Evolutionary conservation across 1,140 invertebrate genomes (phyloP).

Genomic region (Saccostrea cuccullata): DNA sequence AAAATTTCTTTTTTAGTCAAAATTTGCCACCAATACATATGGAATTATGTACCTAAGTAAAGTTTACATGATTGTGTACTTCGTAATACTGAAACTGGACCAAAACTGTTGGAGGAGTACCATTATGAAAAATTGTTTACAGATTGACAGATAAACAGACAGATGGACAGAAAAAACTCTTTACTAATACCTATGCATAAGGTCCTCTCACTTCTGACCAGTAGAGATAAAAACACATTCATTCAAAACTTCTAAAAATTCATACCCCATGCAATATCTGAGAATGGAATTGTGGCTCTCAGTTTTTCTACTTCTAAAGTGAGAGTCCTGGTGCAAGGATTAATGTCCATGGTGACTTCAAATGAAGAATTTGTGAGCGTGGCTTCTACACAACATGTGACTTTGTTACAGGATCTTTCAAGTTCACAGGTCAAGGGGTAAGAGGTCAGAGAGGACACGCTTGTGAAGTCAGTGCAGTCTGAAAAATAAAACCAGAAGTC

Average conservation of each 20-base stretch:
- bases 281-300: constrained; percentile 46
- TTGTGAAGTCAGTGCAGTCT: constrained; percentile 38
- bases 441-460: constrained; percentile 20
- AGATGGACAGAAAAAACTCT: background rate
- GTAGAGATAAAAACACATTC: too few species aligned
- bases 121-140: background rate
- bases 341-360: constrained; percentile 33
- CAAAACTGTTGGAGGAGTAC: too few species aligned
- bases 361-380: constrained; percentile 47
- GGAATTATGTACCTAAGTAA: too few species aligned
- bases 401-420: constrained; percentile 49
- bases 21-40: too few species aligned
- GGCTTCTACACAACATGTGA: constrained; percentile 55
- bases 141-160: too few species aligned
- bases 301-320: constrained; percentile 55
- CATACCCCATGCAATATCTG: constrained; percentile 55
- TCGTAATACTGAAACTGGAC: too few species aligned
- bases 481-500: constrained; percentile 2
- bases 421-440: constrained; percentile 43
- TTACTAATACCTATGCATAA: too few species aligned
- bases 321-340: constrained; percentile 49
- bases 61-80: too few species aligned
- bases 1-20: too few species aligned
- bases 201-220: too few species aligned
- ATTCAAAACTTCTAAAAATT: background rate